Evolutionary conservation across 1,140 invertebrate genomes (phyloP).

Genomic region (fruit fly (Drosophila melanogaster)): DNA sequence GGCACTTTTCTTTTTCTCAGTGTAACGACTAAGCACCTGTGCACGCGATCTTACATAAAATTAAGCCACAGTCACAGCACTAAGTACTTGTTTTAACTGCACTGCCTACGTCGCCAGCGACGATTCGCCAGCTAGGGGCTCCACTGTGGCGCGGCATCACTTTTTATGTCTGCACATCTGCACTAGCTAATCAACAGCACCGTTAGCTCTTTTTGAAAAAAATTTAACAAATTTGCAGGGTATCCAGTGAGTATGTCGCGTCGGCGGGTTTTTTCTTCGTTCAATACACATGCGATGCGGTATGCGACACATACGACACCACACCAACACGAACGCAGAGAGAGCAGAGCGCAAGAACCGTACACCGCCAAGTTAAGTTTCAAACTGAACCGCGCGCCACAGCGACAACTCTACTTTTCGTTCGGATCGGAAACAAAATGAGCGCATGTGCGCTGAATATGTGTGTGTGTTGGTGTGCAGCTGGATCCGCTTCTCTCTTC

Average conservation of each 20-base stretch:
- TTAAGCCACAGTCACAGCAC: constrained; percentile 11
- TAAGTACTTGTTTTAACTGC: constrained; percentile 58
- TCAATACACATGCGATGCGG: neutral
- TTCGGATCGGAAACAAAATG: constrained; percentile 64
- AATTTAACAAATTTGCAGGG: neutral
- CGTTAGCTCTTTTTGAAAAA: constrained; percentile 8
- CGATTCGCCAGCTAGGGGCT: constrained; percentile 13
- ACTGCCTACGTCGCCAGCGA: constrained; percentile 24
- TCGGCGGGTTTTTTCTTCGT: constrained; percentile 41
- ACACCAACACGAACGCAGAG: constrained; percentile 2
- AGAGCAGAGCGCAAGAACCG: constrained; percentile 37
- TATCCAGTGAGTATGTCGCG: constrained; percentile 25
- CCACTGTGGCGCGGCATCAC: constrained; percentile 20
- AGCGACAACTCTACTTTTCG: constrained; percentile 62
- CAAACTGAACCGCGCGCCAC: constrained; percentile 47
- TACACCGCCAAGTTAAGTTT: constrained; percentile 60
- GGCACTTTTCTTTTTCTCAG: constrained; percentile 33
- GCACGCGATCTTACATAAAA: constrained; percentile 50
- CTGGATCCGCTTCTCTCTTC: constrained; percentile 32
- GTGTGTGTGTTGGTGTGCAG: constrained; percentile 3
- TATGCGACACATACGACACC: neutral
- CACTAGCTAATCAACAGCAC: constrained; percentile 4
- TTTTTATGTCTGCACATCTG: constrained; percentile 6
- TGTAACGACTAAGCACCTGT: constrained; percentile 58
- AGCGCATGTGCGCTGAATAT: constrained; percentile 56